phyloP scores from a whole-genome alignment of 2,797 vertebrate genomes.

The Spinus pinus region DNA sequence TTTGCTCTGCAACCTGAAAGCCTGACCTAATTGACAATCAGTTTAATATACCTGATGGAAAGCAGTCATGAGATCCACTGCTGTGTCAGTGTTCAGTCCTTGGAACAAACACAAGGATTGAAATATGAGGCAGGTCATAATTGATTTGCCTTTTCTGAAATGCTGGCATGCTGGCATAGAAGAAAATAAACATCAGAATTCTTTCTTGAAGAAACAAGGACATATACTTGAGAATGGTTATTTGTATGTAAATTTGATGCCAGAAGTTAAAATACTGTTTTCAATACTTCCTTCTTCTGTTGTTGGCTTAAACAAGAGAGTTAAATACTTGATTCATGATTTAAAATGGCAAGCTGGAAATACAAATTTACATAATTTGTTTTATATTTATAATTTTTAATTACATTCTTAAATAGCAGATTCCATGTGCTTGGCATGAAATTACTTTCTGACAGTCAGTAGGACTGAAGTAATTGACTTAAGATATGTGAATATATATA shows the following conservation, averaged over 20 bases:
- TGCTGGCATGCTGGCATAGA: background rate
- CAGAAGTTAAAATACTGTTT: conserved; percentile 11
- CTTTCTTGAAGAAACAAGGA: background rate
- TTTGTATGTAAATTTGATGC: background rate
- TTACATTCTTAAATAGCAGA: background rate
- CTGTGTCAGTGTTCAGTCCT: conserved; percentile 19
- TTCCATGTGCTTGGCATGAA: background rate
- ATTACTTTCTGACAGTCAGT: background rate
- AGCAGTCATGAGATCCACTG: background rate
- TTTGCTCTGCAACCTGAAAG: background rate
- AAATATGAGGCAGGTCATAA: conserved; percentile 3
- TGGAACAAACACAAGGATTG: background rate
- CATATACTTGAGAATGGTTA: background rate
- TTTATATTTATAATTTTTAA: background rate
- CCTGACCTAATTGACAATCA: background rate
- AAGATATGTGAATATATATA: background rate
- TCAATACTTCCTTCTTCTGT: background rate
- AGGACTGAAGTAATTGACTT: background rate
- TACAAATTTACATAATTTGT: background rate
- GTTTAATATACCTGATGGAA: conserved; percentile 22
- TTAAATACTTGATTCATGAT: background rate
- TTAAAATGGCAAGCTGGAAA: background rate
- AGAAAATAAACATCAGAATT: background rate
- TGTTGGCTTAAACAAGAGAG: background rate
- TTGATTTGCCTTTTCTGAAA: conserved; percentile 34